Evolutionary conservation across 2,113 vertebrate species (phyloP), one percentile per base, ranked within the genome.

Genomic region (Gymnobelideus leadbeateri): DNA sequence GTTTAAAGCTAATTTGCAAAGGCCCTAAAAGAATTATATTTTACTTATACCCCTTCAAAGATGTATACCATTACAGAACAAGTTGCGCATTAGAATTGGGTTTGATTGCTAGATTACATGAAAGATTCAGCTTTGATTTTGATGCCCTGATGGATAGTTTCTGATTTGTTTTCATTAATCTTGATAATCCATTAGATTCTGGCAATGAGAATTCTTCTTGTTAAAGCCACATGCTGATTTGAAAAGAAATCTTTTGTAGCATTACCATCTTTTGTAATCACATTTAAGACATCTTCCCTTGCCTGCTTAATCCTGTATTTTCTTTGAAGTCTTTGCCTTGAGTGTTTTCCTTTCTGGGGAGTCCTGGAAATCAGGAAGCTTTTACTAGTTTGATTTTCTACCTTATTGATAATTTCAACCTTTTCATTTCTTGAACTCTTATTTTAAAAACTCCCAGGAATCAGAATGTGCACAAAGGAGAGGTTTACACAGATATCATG

Each of bases 101-200:
- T 93, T 52, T 93, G 89, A 93, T 50, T 93, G 47, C 23, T 21
- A 57, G 89, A 90, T 57, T 93, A 57, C 31, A 90, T 90, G 12
- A 90, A 57, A 57, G 46, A 93, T 57, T 90, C 53, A 55, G 12
- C 14, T 49, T 53, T 90, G 47, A 90, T 49, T 52, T 23, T 4
- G 53, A 49, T 21, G 25, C 77, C 53, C 4, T 11, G 53, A 47
- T 19, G 89, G 53, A 90, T 90, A 55, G 51, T 90, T 93, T 93
- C 53, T 89, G 31, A 31, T 84, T 23, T 84, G 50, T 93, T 93
- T 93, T 47, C 37, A n/a, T 55, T 57, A 89, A 52, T 93, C 43
- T 28, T 90, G 89, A 54, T 90, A 51, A 90, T n/a, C 52, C 52
- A 93, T 57, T 90, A 93, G 57, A 1, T 55, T 3, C 51, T 51